These are phyloP conservation scores for Halichoeres trimaculatus DNA, from an alignment of 2,113 vertebrate genomes.

Conservation along the genomic window DNA sequence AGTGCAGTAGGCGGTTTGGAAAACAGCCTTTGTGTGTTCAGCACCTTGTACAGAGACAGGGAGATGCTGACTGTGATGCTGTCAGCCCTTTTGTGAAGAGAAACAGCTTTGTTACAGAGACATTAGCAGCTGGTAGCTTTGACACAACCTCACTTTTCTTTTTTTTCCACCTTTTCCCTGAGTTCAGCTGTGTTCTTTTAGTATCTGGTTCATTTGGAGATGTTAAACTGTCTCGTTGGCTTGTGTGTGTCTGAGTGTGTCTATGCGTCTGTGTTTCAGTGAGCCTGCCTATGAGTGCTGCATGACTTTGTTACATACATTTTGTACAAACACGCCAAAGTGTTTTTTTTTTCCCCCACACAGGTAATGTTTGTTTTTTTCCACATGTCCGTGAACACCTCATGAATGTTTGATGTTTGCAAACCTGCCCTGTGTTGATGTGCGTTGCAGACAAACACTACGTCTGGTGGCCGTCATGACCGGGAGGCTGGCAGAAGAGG, in stretches of 20 bases:
- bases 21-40: too few relatives aligned
- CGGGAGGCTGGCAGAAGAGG: conserved; percentile 82
- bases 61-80: neutral
- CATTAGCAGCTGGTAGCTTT: neutral
- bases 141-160: neutral
- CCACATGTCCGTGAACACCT: conserved; percentile 7
- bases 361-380: conserved; percentile 1
- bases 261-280: conserved; percentile 66
- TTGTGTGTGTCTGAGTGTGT: conserved; percentile 66
- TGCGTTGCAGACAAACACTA: conserved; percentile 76
- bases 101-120: neutral
- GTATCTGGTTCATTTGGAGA: conserved; percentile 26
- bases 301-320: conserved; percentile 71
- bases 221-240: conserved; percentile 46
- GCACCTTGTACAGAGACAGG: conserved; percentile 3
- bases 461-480: conserved; percentile 83
- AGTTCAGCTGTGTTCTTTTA: conserved; percentile 10
- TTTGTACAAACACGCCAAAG: conserved; percentile 44
- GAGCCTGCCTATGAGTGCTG: conserved; percentile 69
- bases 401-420: conserved; percentile 53
- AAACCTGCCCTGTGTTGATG: conserved; percentile 36
- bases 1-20: too few relatives aligned
- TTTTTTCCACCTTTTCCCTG: neutral
- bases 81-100: neutral
- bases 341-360: conserved; percentile 31